Evolutionary conservation across 2,888 invertebrate species (phyloP).

Genomic region (Microctonus aethiopoides): DNA sequence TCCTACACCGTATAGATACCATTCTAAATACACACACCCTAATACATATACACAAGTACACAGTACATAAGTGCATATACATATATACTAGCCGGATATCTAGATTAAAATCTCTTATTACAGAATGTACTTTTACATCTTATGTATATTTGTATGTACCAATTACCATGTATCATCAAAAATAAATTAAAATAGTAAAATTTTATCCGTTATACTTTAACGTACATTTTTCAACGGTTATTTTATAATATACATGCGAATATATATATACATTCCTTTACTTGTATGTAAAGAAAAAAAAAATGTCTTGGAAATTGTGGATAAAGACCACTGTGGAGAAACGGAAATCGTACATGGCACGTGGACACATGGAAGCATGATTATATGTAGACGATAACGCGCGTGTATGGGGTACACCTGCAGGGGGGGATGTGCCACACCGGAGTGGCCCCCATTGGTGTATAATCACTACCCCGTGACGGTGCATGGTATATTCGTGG

Average conservation of each 20-base stretch:
- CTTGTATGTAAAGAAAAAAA: conserved; percentile 19
- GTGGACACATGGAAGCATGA: conserved; percentile 40
- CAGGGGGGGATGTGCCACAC: conserved; percentile 45
- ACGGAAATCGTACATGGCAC: conserved; percentile 41
- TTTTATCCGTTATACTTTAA: too few relatives aligned
- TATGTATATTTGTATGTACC: conserved; percentile 10
- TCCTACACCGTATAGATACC: conserved; percentile 50
- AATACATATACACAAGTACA: too few relatives aligned
- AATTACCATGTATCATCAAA: too few relatives aligned
- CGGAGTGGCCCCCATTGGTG: conserved; percentile 23
- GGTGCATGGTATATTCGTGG: neutral
- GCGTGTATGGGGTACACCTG: conserved; percentile 49
- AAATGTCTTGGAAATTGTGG: conserved; percentile 13
- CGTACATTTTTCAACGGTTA: too few relatives aligned
- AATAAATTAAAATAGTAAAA: too few relatives aligned
- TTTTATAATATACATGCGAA: too few relatives aligned
- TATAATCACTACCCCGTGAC: conserved; percentile 35
- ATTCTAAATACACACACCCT: conserved; percentile 33
- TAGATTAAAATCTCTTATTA: conserved; percentile 59
- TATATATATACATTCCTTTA: too few relatives aligned
- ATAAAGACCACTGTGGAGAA: neutral
- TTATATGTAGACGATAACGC: conserved; percentile 28
- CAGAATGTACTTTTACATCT: conserved; percentile 14
- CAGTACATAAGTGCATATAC: too few relatives aligned
- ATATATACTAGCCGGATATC: conserved; percentile 47